A percentile compares a stretch with the other conserved stretches of the same genome.
Conservation (phyloP, 2,797 vertebrate species). For the Parambassis ranga region DNA sequence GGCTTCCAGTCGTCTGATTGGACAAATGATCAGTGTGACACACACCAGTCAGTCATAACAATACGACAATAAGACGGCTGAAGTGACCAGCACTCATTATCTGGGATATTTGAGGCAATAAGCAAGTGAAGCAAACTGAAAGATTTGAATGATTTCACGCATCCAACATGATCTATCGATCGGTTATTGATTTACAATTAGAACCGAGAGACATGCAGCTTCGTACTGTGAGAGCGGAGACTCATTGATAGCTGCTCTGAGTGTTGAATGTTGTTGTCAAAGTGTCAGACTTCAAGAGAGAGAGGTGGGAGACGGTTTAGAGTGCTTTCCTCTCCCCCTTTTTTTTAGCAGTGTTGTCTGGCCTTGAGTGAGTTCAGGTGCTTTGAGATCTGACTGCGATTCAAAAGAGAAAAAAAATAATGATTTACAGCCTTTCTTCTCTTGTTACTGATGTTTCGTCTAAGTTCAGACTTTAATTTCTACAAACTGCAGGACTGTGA, state of each 20-base stretch:
- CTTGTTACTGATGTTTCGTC: background rate
- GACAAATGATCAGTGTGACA: too few relatives aligned
- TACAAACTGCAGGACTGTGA: too few relatives aligned
- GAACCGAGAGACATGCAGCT: background rate
- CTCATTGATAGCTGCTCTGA: too few relatives aligned
- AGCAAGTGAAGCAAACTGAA: too few relatives aligned
- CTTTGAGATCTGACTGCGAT: slow-evolving; percentile 22
- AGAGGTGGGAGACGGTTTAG: background rate
- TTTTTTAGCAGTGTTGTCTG: background rate
- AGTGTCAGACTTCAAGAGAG: slow-evolving; percentile 12
- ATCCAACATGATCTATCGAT: too few relatives aligned
- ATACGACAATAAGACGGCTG: too few relatives aligned
- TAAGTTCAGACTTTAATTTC: background rate
- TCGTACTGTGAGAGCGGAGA: background rate
- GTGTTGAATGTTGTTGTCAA: slow-evolving; percentile 7
- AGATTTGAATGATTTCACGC: too few relatives aligned
- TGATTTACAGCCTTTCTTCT: background rate
- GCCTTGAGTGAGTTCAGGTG: slow-evolving; percentile 38
- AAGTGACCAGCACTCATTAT: too few relatives aligned
- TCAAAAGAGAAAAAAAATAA: slow-evolving; percentile 19
- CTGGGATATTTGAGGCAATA: too few relatives aligned
- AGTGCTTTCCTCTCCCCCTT: background rate
- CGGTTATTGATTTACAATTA: too few relatives aligned
- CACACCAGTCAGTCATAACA: too few relatives aligned
- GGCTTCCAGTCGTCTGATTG: too few relatives aligned